These are phyloP conservation scores for Thecophora atra DNA, from an alignment of 2,888 invertebrate genomes.

Conservation along the genomic window DNA sequence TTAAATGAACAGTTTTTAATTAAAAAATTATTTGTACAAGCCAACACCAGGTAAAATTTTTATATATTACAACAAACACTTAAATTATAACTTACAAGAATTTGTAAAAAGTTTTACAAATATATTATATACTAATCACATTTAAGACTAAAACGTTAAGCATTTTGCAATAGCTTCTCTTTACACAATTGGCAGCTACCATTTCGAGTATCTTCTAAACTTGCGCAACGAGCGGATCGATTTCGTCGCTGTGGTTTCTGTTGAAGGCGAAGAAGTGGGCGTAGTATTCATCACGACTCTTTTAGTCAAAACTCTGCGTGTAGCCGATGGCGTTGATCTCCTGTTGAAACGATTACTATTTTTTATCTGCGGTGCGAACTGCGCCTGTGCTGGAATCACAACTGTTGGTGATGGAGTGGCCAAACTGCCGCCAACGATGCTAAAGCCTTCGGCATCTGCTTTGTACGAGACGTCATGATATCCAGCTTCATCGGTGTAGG, in stretches of 20 bases:
- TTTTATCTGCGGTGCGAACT: background rate
- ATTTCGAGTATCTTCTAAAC: constrained; percentile 44
- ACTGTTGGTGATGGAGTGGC: constrained; percentile 41
- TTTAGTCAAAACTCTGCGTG: background rate
- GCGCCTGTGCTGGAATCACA: background rate
- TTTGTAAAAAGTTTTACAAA: constrained; percentile 8
- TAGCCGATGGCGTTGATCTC: background rate
- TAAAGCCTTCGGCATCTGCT: constrained; percentile 77
- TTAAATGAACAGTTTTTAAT: no score
- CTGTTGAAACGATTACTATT: background rate
- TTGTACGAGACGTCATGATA: constrained; percentile 78
- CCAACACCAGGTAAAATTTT: no score
- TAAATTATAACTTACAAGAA: constrained; percentile 23
- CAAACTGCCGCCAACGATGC: constrained; percentile 62
- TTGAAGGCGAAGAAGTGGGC: background rate
- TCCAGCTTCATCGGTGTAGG: constrained; percentile 76
- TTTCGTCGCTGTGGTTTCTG: background rate
- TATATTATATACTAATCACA: background rate
- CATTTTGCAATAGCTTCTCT: background rate
- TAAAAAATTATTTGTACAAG: no score
- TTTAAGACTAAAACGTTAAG: background rate
- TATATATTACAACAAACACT: no score
- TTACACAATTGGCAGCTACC: constrained; percentile 29
- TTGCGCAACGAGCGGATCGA: constrained; percentile 40
- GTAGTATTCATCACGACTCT: background rate